Percentiles rank a stretch among this genome's conserved stretches.
phyloP scores from a whole-genome alignment of 2,888 invertebrate species.

The Conistra vaccinii region DNA sequence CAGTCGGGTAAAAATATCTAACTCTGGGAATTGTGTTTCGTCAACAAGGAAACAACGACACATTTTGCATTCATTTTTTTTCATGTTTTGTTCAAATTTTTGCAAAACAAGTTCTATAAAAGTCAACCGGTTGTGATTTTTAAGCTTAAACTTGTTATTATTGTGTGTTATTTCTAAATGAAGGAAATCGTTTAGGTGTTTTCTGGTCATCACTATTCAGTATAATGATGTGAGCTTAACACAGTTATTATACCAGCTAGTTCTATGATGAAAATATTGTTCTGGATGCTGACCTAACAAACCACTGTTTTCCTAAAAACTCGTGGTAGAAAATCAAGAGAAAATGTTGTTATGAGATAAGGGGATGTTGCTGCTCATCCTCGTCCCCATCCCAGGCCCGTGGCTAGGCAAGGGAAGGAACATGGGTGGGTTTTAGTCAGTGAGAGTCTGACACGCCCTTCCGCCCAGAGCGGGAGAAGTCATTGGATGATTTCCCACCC shows the following conservation, averaged over 20 bases:
- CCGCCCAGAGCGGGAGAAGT: too few relatives aligned
- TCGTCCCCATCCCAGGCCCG: not conserved
- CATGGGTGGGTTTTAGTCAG: too few relatives aligned
- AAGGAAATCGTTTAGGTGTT: not conserved
- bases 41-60: not conserved
- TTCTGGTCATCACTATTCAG: not conserved
- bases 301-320: not conserved
- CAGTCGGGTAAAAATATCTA: not conserved
- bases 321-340: not conserved
- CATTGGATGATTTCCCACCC: too few relatives aligned
- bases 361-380: not conserved
- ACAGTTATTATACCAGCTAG: not conserved
- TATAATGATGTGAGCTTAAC: not conserved
- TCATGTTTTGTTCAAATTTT: not conserved
- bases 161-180: not conserved
- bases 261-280: not conserved
- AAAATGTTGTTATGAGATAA: not conserved
- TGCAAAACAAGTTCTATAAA: not conserved
- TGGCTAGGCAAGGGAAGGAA: too few relatives aligned
- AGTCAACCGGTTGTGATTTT: not conserved
- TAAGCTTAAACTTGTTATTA: constrained; percentile 14
- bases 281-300: not conserved
- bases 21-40: not conserved
- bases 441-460: too few relatives aligned
- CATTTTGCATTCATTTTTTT: not conserved